A percentile compares a stretch with the other conserved stretches of the same genome.
Evolutionary conservation across 2,113 vertebrate genomes (phyloP).

Genomic region (Campylorhamphus procurvoides): DNA sequence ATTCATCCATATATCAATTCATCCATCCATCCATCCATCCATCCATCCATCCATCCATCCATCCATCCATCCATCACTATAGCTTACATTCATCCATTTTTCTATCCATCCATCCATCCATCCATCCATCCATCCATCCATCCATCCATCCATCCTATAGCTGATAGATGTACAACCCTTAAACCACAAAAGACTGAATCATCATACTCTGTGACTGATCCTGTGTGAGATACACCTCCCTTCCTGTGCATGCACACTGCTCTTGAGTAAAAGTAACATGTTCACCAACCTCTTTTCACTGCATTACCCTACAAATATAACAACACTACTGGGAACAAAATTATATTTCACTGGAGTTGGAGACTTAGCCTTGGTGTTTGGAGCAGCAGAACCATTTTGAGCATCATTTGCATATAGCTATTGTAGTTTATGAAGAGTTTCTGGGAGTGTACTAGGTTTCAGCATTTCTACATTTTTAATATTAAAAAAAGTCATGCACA

Average conservation of each 20-base stretch:
- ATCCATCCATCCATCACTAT: neutral
- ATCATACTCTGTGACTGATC: neutral
- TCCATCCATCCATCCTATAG: neutral
- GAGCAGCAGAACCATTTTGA: neutral
- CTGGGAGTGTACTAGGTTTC: neutral
- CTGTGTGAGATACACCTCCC: accelerated
- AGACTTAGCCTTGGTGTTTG: neutral
- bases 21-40: neutral
- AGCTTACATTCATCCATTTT: neutral
- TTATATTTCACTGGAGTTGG: neutral
- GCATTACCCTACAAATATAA: neutral
- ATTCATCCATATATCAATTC: neutral
- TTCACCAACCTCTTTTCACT: neutral
- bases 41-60: neutral
- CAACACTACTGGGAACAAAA: neutral
- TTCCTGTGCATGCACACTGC: neutral
- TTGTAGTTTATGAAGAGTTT: neutral
- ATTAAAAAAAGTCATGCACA: neutral
- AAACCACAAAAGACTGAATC: neutral
- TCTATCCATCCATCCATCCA: neutral
- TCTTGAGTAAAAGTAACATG: neutral
- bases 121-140: neutral
- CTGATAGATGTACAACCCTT: neutral
- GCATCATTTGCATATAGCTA: neutral
- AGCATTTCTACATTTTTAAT: neutral